Evolutionary conservation across 2,797 vertebrate species (phyloP).

Genomic region (Trachops cirrhosus): DNA sequence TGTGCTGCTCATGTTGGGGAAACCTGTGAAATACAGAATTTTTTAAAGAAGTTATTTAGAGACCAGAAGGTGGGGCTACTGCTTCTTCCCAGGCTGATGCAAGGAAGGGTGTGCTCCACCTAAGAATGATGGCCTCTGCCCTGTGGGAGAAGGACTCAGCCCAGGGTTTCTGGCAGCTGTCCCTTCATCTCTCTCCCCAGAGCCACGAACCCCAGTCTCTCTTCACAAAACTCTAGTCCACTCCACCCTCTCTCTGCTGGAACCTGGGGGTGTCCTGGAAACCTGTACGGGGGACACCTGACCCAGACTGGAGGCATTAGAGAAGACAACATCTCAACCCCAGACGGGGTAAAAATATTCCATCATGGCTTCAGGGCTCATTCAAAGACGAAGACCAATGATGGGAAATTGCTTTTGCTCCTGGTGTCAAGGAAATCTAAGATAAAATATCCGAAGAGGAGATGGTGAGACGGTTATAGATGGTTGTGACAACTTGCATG

Average conservation of each 20-base stretch:
- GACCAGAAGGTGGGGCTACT: neutral
- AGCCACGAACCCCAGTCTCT: neutral
- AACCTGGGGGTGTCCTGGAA: neutral
- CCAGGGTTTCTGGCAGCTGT: neutral
- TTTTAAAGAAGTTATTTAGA: neutral
- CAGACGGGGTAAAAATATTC: conserved; percentile 79
- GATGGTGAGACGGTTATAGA: conserved; percentile 98
- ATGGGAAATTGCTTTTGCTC: conserved; percentile 98
- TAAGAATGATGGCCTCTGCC: neutral
- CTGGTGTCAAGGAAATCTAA: conserved; percentile 98
- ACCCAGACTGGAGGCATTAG: neutral
- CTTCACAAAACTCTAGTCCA: neutral
- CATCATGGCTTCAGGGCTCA: conserved; percentile 99
- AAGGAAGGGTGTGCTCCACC: neutral
- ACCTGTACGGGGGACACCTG: neutral
- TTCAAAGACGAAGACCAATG: conserved; percentile 96
- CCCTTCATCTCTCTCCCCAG: neutral
- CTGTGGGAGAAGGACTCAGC: neutral
- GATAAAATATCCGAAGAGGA: conserved; percentile 99
- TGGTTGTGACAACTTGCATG: conserved; percentile 99
- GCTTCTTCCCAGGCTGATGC: neutral
- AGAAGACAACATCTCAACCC: neutral
- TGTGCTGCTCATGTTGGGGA: neutral
- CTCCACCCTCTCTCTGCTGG: neutral
- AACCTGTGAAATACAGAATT: neutral